Evolutionary conservation across 2,113 vertebrate genomes (phyloP).

Genomic region (Takifugu bimaculatus): DNA sequence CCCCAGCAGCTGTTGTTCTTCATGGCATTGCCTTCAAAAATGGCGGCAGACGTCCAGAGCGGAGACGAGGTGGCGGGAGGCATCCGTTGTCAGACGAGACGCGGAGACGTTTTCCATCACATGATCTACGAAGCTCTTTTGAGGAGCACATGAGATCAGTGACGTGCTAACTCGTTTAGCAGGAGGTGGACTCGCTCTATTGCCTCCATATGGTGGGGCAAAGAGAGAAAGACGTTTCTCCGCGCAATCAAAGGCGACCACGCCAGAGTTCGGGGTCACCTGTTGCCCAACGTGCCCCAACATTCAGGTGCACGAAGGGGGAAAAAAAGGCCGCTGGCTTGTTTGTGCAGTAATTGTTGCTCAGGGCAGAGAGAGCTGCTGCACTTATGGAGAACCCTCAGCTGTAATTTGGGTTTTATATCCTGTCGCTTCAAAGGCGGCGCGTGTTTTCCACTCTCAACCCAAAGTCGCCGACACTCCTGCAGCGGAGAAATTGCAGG

Average conservation of each 20-base stretch:
- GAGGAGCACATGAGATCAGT: too few relatives aligned
- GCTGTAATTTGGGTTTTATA: constrained; percentile 49
- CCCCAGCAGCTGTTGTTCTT: too few relatives aligned
- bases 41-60: too few relatives aligned
- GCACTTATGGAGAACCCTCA: constrained; percentile 19
- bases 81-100: too few relatives aligned
- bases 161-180: too few relatives aligned
- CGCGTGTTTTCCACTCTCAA: constrained; percentile 33
- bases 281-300: too few relatives aligned
- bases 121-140: too few relatives aligned
- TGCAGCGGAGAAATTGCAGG: constrained; percentile 53
- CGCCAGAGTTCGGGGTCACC: too few relatives aligned
- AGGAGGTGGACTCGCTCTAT: constrained; percentile 28
- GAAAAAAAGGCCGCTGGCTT: background rate
- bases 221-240: constrained; percentile 24
- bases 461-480: constrained; percentile 15
- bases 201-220: constrained; percentile 48
- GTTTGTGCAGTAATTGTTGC: background rate
- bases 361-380: background rate
- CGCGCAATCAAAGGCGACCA: too few relatives aligned
- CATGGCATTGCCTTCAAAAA: too few relatives aligned
- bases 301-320: background rate
- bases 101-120: too few relatives aligned
- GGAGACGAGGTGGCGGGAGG: too few relatives aligned
- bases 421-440: constrained; percentile 37